A percentile compares a stretch with the other conserved stretches of the same genome.
These are phyloP conservation scores for Helobdella robusta DNA, from an alignment of 2,888 invertebrate species.

Conservation along the genomic window DNA sequence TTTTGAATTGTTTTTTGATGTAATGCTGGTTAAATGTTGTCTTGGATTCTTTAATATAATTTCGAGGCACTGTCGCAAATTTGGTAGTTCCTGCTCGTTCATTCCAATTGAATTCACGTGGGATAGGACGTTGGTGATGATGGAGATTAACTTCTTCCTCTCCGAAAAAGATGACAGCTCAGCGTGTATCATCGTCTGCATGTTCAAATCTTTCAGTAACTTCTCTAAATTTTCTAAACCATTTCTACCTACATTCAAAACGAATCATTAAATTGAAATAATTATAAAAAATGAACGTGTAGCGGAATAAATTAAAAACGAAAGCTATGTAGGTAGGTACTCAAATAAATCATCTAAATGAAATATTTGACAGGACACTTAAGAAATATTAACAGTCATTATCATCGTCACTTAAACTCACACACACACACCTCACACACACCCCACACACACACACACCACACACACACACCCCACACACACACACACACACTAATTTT, in stretches of 20 bases:
- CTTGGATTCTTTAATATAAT: slow-evolving; percentile 51
- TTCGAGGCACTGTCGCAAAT: slow-evolving; percentile 63
- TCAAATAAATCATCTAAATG: no score
- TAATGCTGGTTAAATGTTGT: not conserved
- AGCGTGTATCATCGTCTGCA: slow-evolving; percentile 62
- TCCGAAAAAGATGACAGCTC: slow-evolving; percentile 79
- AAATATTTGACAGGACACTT: no score
- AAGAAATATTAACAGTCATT: no score
- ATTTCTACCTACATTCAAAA: not conserved
- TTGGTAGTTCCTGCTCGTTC: slow-evolving; percentile 77
- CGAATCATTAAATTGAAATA: not conserved
- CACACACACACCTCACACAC: no score
- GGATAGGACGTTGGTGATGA: slow-evolving; percentile 62
- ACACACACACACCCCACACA: no score
- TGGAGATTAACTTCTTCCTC: slow-evolving; percentile 58
- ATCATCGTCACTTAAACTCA: no score
- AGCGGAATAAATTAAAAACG: no score
- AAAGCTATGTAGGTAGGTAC: no score
- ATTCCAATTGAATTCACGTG: slow-evolving; percentile 72
- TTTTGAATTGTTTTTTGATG: slow-evolving; percentile 57
- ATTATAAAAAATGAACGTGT: not conserved
- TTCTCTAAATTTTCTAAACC: slow-evolving; percentile 57
- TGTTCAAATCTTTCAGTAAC: slow-evolving; percentile 59
- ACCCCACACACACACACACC: no score
- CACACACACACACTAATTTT: no score